Conservation (phyloP, 2,797 vertebrate species). For the Alca torda region DNA sequence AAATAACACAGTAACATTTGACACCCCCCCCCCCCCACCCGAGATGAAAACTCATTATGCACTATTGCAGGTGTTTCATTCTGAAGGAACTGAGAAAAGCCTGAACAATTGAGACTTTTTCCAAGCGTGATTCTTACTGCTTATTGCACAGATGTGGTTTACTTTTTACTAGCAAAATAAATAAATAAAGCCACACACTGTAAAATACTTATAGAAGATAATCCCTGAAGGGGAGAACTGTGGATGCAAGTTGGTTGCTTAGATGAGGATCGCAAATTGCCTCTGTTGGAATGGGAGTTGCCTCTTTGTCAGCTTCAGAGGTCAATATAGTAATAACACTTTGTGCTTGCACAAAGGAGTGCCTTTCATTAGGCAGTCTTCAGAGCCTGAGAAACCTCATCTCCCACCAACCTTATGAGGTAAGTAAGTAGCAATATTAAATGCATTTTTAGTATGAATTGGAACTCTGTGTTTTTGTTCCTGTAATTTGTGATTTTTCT, state of each 20-base stretch:
- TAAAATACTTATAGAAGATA: background rate
- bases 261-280: background rate
- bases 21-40: background rate
- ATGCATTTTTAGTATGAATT: background rate
- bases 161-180: slow-evolving; percentile 22
- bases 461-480: background rate
- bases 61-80: background rate
- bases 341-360: background rate
- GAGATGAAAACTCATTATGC: slow-evolving; percentile 33
- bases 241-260: background rate
- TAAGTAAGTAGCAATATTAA: background rate
- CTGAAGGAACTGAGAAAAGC: slow-evolving; percentile 37
- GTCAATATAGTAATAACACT: background rate
- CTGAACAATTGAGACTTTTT: slow-evolving; percentile 13
- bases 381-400: background rate
- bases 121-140: background rate
- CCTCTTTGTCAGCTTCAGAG: background rate
- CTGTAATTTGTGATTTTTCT: background rate
- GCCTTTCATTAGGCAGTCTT: background rate
- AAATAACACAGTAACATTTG: slow-evolving; percentile 52
- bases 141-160: slow-evolving; percentile 9
- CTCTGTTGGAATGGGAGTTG: slow-evolving; percentile 29
- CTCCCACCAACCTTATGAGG: background rate
- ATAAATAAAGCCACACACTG: background rate
- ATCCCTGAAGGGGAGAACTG: background rate